A percentile compares a stretch with the other conserved stretches of the same genome.
phyloP scores from a whole-genome alignment of 1,140 invertebrate genomes.

The Nephotettix cincticeps region DNA sequence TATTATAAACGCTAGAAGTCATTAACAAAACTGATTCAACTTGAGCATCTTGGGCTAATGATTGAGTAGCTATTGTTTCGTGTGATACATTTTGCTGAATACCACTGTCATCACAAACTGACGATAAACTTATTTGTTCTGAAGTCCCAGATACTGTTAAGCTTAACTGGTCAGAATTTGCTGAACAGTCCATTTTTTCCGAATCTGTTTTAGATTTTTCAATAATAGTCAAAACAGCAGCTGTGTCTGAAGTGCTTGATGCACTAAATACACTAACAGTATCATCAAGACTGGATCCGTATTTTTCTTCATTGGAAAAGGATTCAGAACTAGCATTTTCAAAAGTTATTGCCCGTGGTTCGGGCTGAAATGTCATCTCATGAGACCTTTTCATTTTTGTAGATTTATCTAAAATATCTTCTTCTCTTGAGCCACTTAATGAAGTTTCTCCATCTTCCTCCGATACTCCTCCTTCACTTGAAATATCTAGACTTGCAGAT shows the following conservation, averaged over 20 bases:
- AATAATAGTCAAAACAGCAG: conserved; percentile 53
- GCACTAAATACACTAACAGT: conserved; percentile 54
- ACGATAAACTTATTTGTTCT: conserved; percentile 41
- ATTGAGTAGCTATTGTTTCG: conserved; percentile 45
- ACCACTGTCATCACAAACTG: conserved; percentile 41
- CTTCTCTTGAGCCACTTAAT: conserved; percentile 7
- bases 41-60: conserved; percentile 39
- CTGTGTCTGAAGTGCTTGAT: conserved; percentile 55
- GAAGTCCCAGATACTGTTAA: conserved; percentile 45
- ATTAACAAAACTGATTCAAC: conserved; percentile 55
- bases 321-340: conserved; percentile 38
- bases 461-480: conserved; percentile 37
- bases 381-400: conserved; percentile 77
- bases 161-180: conserved; percentile 54
- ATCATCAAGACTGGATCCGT: conserved; percentile 57
- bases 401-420: conserved; percentile 24
- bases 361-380: conserved; percentile 86
- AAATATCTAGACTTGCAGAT: conserved; percentile 37
- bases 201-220: conserved; percentile 50
- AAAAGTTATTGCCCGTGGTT: conserved; percentile 50
- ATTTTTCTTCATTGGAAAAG: conserved; percentile 47
- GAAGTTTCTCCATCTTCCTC: conserved; percentile 34
- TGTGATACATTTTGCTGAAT: conserved; percentile 35
- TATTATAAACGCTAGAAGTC: conserved; percentile 52
- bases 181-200: conserved; percentile 51